Conservation (phyloP, 2,113 vertebrate genomes). For the Patagioenas fasciata region DNA sequence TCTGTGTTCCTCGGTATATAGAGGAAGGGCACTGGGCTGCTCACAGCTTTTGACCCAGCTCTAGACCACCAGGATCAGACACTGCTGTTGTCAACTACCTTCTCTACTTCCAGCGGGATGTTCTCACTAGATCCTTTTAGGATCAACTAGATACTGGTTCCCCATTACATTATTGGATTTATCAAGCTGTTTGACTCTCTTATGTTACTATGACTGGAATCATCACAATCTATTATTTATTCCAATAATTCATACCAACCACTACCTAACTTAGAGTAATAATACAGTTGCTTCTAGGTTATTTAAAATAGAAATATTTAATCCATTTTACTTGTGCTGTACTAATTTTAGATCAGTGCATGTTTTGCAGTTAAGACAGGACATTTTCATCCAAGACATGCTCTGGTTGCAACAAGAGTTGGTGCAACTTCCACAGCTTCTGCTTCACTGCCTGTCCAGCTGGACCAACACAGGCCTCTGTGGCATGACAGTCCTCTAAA, state of each 20-base stretch:
- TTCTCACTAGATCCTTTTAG: neutral
- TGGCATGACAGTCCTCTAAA: neutral
- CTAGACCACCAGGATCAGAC: neutral
- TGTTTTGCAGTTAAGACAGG: neutral
- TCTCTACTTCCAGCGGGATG: neutral
- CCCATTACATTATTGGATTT: neutral
- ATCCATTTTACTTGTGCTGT: neutral
- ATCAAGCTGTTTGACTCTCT: neutral
- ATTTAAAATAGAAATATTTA: neutral
- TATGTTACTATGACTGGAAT: neutral
- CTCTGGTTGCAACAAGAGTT: neutral
- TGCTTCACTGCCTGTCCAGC: neutral
- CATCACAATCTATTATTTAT: neutral
- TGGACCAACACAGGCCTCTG: neutral
- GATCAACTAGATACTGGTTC: neutral
- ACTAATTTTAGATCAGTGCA: neutral
- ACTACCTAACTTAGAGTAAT: neutral
- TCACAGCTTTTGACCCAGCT: neutral
- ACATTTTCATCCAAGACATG: neutral
- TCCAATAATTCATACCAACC: neutral
- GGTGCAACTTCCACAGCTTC: neutral
- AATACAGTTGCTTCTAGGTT: neutral
- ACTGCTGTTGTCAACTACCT: neutral
- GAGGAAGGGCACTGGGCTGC: neutral
- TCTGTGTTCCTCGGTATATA: neutral